Conservation (phyloP, 2,888 invertebrate genomes). For the Latheticus oryzae region DNA sequence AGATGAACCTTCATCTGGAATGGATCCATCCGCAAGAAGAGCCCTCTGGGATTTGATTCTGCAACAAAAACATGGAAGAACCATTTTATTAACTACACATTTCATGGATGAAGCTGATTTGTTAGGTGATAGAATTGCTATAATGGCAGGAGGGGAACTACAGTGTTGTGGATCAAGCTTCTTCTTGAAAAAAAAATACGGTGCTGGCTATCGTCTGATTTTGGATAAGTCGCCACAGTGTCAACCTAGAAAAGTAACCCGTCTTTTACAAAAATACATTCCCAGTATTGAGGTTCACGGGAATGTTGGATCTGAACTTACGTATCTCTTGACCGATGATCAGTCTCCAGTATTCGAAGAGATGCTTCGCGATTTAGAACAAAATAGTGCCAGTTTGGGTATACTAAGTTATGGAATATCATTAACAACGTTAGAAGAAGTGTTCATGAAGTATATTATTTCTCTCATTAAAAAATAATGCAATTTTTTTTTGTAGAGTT, state of each 20-base stretch:
- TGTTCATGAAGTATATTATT: conserved; percentile 80
- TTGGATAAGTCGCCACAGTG: conserved; percentile 72
- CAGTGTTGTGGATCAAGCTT: conserved; percentile 85
- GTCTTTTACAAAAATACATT: conserved; percentile 72
- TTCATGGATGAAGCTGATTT: conserved; percentile 94
- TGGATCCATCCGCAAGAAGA: conserved; percentile 87
- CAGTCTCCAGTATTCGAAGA: conserved; percentile 73
- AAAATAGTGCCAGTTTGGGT: conserved; percentile 69
- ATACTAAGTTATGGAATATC: conserved; percentile 85
- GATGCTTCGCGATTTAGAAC: conserved; percentile 77
- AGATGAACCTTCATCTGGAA: conserved; percentile 86
- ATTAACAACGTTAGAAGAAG: conserved; percentile 91
- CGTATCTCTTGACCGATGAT: conserved; percentile 75
- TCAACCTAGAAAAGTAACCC: conserved; percentile 68
- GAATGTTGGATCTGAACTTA: conserved; percentile 81
- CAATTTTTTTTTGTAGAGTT: no score
- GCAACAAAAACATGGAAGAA: conserved; percentile 76
- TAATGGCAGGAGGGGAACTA: conserved; percentile 84
- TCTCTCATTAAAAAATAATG: neutral
- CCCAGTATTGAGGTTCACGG: conserved; percentile 71
- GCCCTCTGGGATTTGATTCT: conserved; percentile 86
- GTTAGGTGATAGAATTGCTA: conserved; percentile 87
- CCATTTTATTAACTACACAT: conserved; percentile 85
- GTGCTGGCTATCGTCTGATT: conserved; percentile 85
- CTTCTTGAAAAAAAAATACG: conserved; percentile 85